phyloP scores from a whole-genome alignment of 2,113 vertebrate species.

The Mesocricetus auratus region DNA sequence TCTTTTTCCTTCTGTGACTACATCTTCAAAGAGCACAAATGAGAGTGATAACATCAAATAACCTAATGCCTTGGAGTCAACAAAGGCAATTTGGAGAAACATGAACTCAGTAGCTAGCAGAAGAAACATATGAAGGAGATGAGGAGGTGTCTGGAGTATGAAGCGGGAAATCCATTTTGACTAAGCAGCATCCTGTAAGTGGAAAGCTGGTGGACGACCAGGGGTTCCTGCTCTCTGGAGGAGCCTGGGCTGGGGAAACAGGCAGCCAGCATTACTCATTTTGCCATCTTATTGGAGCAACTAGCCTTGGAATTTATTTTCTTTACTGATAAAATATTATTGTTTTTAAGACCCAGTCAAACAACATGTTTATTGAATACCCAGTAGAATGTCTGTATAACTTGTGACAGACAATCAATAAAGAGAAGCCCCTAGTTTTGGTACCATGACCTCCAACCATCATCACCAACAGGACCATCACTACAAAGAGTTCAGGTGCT shows the following conservation, averaged over 20 bases:
- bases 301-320: not conserved
- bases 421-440: not conserved
- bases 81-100: constrained; percentile 58
- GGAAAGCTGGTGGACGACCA: not conserved
- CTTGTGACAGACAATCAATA: not conserved
- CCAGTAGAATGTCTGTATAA: not conserved
- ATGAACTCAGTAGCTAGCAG: constrained; percentile 27
- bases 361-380: not conserved
- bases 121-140: not conserved
- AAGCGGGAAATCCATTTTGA: not conserved
- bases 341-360: not conserved
- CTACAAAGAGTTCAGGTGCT: not conserved
- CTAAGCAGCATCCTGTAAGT: not conserved
- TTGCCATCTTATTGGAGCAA: not conserved
- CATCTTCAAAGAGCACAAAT: constrained; percentile 67
- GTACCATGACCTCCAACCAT: too few relatives aligned
- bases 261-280: not conserved
- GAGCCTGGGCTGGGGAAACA: not conserved
- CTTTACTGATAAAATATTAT: not conserved
- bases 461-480: not conserved
- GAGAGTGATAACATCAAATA: constrained; percentile 63
- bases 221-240: fast-evolving
- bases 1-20: constrained; percentile 26
- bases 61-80: constrained; percentile 56
- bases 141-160: not conserved